phyloP scores from a whole-genome alignment of 2,888 invertebrate genomes.

The Marronus borbonicus region DNA sequence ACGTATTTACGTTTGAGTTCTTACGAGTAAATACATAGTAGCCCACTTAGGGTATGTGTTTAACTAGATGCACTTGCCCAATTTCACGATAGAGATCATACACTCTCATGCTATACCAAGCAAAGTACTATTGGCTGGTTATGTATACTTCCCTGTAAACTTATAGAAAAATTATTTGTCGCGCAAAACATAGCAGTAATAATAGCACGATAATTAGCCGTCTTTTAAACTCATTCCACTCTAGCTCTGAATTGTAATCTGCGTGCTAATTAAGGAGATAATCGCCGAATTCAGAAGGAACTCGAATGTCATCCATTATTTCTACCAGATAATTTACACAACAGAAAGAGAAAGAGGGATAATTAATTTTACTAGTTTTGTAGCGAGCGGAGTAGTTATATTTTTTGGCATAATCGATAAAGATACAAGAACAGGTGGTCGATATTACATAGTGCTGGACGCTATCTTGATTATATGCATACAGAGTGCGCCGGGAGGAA shows the following conservation, averaged over 20 bases:
- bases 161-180: background rate
- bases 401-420: background rate
- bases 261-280: constrained; percentile 34
- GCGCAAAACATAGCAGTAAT: constrained; percentile 4
- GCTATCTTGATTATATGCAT: no score
- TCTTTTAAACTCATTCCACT: background rate
- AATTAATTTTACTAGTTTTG: no score
- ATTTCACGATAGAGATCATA: no score
- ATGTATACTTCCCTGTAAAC: background rate
- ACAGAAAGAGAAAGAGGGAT: constrained; percentile 33
- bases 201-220: constrained; percentile 7
- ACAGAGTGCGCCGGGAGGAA: no score
- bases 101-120: background rate
- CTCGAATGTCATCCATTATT: constrained; percentile 30
- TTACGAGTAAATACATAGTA: no score
- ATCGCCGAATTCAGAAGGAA: constrained; percentile 18
- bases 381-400: constrained; percentile 7
- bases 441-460: background rate
- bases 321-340: constrained; percentile 38
- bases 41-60: no score
- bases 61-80: no score
- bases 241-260: constrained; percentile 2
- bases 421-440: constrained; percentile 26
- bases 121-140: no score
- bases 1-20: no score